A percentile compares a stretch with the other conserved stretches of the same genome.
These are phyloP conservation scores for Tachycineta bicolor DNA, from an alignment of 2,113 vertebrate species.

Conservation along the genomic window DNA sequence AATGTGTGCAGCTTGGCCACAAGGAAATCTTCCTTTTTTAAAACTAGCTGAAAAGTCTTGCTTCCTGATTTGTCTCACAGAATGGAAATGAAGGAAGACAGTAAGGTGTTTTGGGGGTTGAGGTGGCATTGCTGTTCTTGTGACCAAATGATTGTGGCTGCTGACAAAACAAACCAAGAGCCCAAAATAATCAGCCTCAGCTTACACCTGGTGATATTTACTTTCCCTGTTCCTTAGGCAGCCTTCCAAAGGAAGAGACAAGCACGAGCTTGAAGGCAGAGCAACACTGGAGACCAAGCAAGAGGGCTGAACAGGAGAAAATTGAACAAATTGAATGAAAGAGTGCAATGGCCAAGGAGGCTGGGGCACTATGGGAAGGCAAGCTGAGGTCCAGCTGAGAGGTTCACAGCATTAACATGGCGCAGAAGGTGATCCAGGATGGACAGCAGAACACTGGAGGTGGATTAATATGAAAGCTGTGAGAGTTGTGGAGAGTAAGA, in stretches of 20 bases:
- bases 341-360: not conserved
- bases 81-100: not conserved
- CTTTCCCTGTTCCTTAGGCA: not conserved
- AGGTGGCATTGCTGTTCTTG: not conserved
- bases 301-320: not conserved
- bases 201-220: not conserved
- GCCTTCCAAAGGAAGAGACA: not conserved
- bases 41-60: not conserved
- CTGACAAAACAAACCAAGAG: not conserved
- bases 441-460: not conserved
- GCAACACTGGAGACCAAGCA: not conserved
- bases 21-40: not conserved
- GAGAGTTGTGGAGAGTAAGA: not conserved
- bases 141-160: not conserved
- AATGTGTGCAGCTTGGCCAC: fast-evolving
- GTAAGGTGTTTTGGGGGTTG: not conserved
- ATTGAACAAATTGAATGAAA: not conserved
- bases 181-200: not conserved
- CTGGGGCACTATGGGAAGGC: not conserved
- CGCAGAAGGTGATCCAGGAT: not conserved
- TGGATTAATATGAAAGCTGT: not conserved
- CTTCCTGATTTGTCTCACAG: not conserved
- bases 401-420: not conserved
- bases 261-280: not conserved
- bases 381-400: not conserved